phyloP scores from a whole-genome alignment of 1,140 invertebrate species.

The Scylla paramamosain region DNA sequence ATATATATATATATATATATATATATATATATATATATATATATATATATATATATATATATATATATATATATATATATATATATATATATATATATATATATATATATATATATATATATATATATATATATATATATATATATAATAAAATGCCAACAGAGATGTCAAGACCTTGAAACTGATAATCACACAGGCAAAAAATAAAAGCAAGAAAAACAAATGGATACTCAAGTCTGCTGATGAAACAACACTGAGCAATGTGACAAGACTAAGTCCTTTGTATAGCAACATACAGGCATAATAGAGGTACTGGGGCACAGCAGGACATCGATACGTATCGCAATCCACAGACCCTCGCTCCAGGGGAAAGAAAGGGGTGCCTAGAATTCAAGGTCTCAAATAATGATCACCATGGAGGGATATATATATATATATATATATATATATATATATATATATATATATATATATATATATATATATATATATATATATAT shows the following conservation, averaged over 20 bases:
- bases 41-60: too few species aligned
- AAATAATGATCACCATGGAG: neutral
- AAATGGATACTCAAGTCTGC: neutral
- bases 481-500: neutral
- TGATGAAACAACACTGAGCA: neutral
- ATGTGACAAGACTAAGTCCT: neutral
- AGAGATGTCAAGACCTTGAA: neutral
- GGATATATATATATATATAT: neutral
- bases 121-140: too few species aligned
- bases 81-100: too few species aligned
- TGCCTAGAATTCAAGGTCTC: constrained; percentile 55
- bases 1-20: too few species aligned
- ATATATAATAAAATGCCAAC: neutral
- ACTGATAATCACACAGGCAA: neutral
- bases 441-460: neutral
- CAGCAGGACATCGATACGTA: constrained; percentile 86
- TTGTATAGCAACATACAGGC: constrained; percentile 84
- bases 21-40: too few species aligned
- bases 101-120: too few species aligned
- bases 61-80: too few species aligned
- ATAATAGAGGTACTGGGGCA: constrained; percentile 87
- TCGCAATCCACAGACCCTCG: constrained; percentile 86
- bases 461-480: neutral
- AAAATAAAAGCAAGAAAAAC: neutral
- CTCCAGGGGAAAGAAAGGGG: constrained; percentile 82